These are phyloP conservation scores for Mellivora capensis DNA, from an alignment of 2,113 vertebrate species.

Conservation along the genomic window DNA sequence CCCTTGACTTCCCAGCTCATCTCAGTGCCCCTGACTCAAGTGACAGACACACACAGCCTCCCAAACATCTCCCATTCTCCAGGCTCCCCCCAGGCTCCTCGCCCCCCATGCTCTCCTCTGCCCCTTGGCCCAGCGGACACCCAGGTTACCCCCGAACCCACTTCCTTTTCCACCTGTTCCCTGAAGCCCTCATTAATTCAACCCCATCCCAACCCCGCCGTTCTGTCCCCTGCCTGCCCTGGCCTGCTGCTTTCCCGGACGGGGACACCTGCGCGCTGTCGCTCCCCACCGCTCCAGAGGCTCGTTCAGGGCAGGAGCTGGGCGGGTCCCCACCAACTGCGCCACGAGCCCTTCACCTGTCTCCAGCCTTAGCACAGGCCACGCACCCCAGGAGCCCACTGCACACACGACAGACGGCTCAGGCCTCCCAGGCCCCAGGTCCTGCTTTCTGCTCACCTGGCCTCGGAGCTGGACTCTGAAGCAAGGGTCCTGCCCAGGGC, in stretches of 20 bases:
- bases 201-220: background rate
- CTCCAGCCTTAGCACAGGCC: background rate
- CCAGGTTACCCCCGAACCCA: background rate
- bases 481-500: background rate
- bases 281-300: too few relatives aligned
- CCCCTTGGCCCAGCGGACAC: background rate
- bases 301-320: background rate
- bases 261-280: background rate
- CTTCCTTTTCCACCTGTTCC: background rate
- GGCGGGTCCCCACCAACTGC: too few relatives aligned
- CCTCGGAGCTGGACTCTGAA: rapidly evolving
- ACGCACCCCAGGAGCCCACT: background rate
- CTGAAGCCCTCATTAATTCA: background rate
- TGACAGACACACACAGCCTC: background rate
- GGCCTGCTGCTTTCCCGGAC: background rate
- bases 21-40: background rate
- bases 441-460: slow-evolving; percentile 16
- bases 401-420: too few relatives aligned
- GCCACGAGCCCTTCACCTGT: too few relatives aligned
- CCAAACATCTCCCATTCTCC: background rate
- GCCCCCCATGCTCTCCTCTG: background rate
- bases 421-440: background rate
- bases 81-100: background rate
- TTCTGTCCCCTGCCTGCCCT: background rate
- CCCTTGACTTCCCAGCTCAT: background rate